Evolutionary conservation across 1,140 invertebrate genomes (phyloP).

Genomic region (Daktulosphaira vitifoliae): DNA sequence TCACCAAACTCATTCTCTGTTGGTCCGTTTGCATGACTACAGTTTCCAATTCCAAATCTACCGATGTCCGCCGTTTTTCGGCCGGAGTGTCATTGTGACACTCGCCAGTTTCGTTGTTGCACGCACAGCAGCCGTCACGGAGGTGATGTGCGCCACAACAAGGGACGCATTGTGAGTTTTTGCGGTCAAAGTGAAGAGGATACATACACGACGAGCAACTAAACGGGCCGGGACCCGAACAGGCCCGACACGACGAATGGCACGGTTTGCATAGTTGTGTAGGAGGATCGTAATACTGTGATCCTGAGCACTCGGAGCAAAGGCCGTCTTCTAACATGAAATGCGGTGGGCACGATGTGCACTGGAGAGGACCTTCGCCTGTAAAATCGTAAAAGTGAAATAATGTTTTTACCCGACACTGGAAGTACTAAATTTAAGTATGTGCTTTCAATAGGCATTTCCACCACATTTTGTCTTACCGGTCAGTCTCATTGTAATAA

Average conservation of each 20-base stretch:
- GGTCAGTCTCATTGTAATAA: too few species aligned
- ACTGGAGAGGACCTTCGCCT: constrained; percentile 61
- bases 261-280: constrained; percentile 59
- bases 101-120: constrained; percentile 53
- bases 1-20: neutral
- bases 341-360: constrained; percentile 59
- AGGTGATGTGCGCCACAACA: constrained; percentile 50
- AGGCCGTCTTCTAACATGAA: constrained; percentile 64
- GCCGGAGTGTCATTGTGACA: constrained; percentile 50
- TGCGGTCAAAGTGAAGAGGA: constrained; percentile 55
- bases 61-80: constrained; percentile 61
- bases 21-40: neutral
- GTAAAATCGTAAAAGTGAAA: constrained; percentile 28
- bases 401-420: neutral
- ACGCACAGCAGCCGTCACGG: constrained; percentile 54
- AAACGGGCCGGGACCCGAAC: constrained; percentile 59
- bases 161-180: constrained; percentile 64
- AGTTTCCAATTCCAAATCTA: neutral
- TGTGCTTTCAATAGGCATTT: too few species aligned
- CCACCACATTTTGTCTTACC: too few species aligned
- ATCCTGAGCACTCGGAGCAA: constrained; percentile 62
- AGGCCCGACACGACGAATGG: constrained; percentile 58
- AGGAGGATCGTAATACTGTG: constrained; percentile 61
- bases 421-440: too few species aligned
- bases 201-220: constrained; percentile 57